phyloP scores from a whole-genome alignment of 2,113 vertebrate genomes.

The Mirounga angustirostris region DNA sequence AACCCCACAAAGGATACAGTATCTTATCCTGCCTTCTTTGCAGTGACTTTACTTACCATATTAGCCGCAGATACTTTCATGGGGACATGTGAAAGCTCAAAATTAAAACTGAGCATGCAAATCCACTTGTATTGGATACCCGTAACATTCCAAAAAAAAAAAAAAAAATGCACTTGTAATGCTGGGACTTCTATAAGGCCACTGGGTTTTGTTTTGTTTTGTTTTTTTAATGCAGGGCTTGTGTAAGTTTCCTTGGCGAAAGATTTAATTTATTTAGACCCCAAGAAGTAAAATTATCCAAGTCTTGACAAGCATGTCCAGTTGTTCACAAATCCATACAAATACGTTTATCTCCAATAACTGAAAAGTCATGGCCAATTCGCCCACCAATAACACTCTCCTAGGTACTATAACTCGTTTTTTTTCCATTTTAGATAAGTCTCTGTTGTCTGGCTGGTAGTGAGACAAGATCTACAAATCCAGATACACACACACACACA shows the following conservation, averaged over 20 bases:
- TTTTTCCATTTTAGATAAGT: background rate
- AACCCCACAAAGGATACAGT: background rate
- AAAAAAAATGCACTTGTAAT: background rate
- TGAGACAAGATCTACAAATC: background rate
- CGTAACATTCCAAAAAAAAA: background rate
- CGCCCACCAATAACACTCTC: background rate
- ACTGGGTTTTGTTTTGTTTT: background rate
- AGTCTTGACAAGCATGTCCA: background rate
- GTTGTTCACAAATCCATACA: background rate
- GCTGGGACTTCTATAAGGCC: background rate
- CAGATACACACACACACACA: background rate
- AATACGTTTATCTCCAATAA: background rate
- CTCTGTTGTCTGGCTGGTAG: background rate
- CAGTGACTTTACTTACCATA: background rate
- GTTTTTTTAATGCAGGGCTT: background rate
- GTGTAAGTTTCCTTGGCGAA: background rate
- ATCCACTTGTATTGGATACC: rapidly evolving
- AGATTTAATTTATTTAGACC: background rate
- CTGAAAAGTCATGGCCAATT: background rate
- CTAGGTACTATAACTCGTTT: background rate
- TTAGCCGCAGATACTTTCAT: background rate
- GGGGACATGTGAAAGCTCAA: background rate
- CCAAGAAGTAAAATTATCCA: background rate
- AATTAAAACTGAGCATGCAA: background rate
- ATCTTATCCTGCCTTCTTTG: background rate